A percentile compares a stretch with the other conserved stretches of the same genome.
Conservation (phyloP, 2,888 invertebrate genomes). For the Periphyllus acericola region DNA sequence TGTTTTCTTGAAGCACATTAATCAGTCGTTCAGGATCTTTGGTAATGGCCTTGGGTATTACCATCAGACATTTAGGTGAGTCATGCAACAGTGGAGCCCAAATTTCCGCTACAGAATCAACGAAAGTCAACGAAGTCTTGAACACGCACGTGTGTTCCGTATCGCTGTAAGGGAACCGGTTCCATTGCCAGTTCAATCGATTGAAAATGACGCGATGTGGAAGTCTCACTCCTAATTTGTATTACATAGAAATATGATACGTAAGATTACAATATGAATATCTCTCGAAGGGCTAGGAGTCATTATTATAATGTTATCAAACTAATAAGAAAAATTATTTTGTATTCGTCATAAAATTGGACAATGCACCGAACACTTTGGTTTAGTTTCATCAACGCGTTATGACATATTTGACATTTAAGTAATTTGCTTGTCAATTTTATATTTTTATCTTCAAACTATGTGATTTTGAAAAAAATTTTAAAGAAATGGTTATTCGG, state of each 20-base stretch:
- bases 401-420: no score
- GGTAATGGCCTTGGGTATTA: constrained; percentile 79
- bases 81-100: constrained; percentile 86
- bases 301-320: no score
- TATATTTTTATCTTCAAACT: no score
- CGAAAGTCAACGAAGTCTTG: constrained; percentile 91
- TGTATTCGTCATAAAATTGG: no score
- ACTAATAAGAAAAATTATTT: no score
- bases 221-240: constrained; percentile 77
- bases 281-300: no score
- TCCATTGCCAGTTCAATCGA: constrained; percentile 89
- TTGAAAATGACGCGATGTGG: constrained; percentile 82
- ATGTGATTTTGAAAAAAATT: no score
- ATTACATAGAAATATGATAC: neutral
- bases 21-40: constrained; percentile 83
- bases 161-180: constrained; percentile 77
- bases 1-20: constrained; percentile 75
- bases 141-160: constrained; percentile 81
- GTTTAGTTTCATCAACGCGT: no score
- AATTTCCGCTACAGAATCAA: constrained; percentile 88
- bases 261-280: no score
- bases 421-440: no score
- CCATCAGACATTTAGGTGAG: constrained; percentile 73
- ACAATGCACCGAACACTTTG: no score
- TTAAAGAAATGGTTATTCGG: no score